Percentiles rank a stretch among this genome's conserved stretches.
These are phyloP conservation scores for Crocidura indochinensis DNA, from an alignment of 2,797 vertebrate species.

Conservation along the genomic window DNA sequence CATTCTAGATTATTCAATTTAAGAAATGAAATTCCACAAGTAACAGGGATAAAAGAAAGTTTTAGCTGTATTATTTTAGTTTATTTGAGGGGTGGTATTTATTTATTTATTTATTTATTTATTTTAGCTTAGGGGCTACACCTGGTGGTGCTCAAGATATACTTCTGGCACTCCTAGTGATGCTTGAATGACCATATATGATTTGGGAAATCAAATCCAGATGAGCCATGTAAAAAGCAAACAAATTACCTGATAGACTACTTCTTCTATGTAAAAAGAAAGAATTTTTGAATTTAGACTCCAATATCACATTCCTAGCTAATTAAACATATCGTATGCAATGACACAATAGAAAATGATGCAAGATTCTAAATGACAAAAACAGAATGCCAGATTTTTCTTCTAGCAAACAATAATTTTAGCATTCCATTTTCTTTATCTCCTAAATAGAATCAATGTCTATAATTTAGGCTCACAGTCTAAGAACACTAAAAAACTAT, in stretches of 20 bases:
- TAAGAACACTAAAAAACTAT: neutral
- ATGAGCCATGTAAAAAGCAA: too few relatives aligned
- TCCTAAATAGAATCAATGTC: neutral
- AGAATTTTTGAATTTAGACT: neutral
- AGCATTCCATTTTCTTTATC: neutral
- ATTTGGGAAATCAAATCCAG: too few relatives aligned
- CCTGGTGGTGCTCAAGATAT: too few relatives aligned
- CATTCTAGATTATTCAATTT: neutral
- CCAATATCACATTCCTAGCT: neutral
- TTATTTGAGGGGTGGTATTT: too few relatives aligned
- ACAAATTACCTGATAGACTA: too few relatives aligned
- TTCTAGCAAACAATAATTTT: neutral
- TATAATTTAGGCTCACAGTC: neutral
- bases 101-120: too few relatives aligned
- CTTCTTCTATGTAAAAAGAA: neutral
- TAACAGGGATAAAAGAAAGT: too few relatives aligned
- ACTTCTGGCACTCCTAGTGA: too few relatives aligned
- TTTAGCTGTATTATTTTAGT: too few relatives aligned
- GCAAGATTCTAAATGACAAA: slow-evolving; percentile 14
- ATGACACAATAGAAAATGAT: neutral
- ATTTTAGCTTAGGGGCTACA: too few relatives aligned
- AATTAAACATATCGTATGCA: neutral
- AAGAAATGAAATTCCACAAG: slow-evolving; percentile 26
- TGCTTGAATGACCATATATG: too few relatives aligned
- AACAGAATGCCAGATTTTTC: neutral